Evolutionary conservation across 2,113 vertebrate species (phyloP), one percentile per base, ranked within the genome.

Genomic region (Hemiscyllium ocellatum): DNA sequence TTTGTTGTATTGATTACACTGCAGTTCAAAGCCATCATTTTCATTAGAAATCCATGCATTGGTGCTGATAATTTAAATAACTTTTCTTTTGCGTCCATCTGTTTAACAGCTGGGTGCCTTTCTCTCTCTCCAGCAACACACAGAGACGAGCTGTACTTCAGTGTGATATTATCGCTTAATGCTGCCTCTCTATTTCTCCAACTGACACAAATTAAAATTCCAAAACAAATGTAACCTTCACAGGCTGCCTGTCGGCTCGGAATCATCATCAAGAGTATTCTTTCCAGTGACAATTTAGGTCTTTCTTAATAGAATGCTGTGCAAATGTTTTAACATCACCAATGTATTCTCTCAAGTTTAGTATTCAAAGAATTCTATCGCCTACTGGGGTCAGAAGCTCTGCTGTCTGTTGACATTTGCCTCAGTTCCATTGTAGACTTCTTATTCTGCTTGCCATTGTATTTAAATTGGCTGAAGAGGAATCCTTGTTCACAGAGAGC

Each of bases 221-320:
- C 69, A 94, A 68, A 94, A 94, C 24, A 70, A 94, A 42, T 94
- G n/a, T 94, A 68, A 68, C 90, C 90, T 94, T 94, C 68, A 70
- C 66, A 26, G 37, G 37, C 56, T 91, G 56, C 22, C 93, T 69
- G 37, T 7, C 37, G 26, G 68, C 61, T 94, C 19, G 70, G 93
- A 24, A 70, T 94, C 70, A 24, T 42, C 33, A 70, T 47, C 66
- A 70, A 70, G 66, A 20, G 24, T 94, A 47, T 94, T 70, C 65
- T 26, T 68, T 24, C 22, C 22, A 12, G 20, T 15, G 66, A 94
- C 65, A 70, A 42, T 47, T 94, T 70, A 70, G 68, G 12, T 70
- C 37, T 66, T 70, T 94, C 66, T 47, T 70, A 47, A 70, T 37
- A 42, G 90, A 66, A 26, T 70, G 66, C 47, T 37, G 12, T 12